A percentile compares a stretch with the other conserved stretches of the same genome.
Conservation (phyloP, 2,797 vertebrate species). For the Crenuchus spilurus region DNA sequence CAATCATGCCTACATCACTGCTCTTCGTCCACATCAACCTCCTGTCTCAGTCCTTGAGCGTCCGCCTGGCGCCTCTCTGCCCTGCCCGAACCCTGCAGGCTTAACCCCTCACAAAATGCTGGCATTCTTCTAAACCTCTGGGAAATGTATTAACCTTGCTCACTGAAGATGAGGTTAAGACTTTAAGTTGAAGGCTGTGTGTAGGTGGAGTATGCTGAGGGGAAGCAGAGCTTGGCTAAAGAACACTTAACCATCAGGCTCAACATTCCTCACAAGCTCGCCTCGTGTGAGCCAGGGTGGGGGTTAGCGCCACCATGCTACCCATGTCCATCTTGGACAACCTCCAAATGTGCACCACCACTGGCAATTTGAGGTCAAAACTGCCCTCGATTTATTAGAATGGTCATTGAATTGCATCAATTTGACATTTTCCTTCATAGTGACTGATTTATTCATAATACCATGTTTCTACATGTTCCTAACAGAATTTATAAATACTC, state of each 20-base stretch:
- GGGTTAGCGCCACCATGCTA: background rate
- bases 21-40: constrained; percentile 5
- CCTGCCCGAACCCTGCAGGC: constrained; percentile 30
- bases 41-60: constrained; percentile 6
- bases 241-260: constrained; percentile 45
- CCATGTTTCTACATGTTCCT: too few species aligned
- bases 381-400: constrained; percentile 27
- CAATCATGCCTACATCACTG: constrained; percentile 13
- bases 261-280: constrained; percentile 48
- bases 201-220: constrained; percentile 22
- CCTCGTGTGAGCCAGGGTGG: constrained; percentile 17
- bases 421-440: constrained; percentile 8
- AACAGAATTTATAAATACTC: too few species aligned
- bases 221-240: constrained; percentile 34
- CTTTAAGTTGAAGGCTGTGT: constrained; percentile 35
- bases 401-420: background rate
- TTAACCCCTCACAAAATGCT: constrained; percentile 34
- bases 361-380: constrained; percentile 32
- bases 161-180: constrained; percentile 43
- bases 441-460: background rate
- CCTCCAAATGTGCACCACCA: constrained; percentile 26
- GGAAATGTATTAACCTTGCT: constrained; percentile 40
- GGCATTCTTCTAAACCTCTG: constrained; percentile 36
- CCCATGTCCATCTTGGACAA: constrained; percentile 21
- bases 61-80: constrained; percentile 43